Percentiles rank a stretch among this genome's conserved stretches.
These are phyloP conservation scores for Hepsetus odoe DNA, from an alignment of 2,113 vertebrate species.

Conservation along the genomic window DNA sequence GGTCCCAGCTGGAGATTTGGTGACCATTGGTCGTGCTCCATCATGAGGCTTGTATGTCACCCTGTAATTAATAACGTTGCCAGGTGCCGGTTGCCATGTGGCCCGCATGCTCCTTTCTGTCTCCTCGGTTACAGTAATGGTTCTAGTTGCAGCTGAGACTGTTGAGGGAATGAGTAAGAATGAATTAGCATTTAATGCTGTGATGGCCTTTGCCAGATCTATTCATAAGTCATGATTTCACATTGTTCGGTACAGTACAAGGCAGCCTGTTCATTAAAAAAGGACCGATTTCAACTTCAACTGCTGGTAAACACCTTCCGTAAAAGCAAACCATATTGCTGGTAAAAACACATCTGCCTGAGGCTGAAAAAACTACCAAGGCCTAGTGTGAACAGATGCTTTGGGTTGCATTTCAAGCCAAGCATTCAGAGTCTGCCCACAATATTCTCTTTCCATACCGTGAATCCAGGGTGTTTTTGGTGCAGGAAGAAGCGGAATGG, in stretches of 20 bases:
- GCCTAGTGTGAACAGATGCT: slow-evolving; percentile 56
- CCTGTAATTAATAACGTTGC: slow-evolving; percentile 89
- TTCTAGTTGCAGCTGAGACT: slow-evolving; percentile 85
- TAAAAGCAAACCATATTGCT: slow-evolving; percentile 22
- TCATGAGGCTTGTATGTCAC: slow-evolving; percentile 84
- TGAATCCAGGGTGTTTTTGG: slow-evolving; percentile 50
- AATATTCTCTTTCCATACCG: slow-evolving; percentile 58
- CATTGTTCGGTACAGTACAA: background rate
- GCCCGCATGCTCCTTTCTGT: slow-evolving; percentile 91
- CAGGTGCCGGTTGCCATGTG: slow-evolving; percentile 88
- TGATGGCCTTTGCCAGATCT: background rate
- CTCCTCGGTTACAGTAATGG: slow-evolving; percentile 86
- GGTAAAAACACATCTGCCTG: slow-evolving; percentile 50
- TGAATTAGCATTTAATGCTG: slow-evolving; percentile 25
- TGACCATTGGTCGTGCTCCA: slow-evolving; percentile 84
- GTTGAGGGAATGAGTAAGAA: slow-evolving; percentile 17
- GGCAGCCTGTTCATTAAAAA: background rate
- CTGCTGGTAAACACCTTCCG: background rate
- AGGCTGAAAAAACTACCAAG: slow-evolving; percentile 54
- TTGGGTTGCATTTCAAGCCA: slow-evolving; percentile 43
- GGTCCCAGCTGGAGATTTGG: slow-evolving; percentile 81
- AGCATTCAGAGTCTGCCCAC: slow-evolving; percentile 51
- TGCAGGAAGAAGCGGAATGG: slow-evolving; percentile 61
- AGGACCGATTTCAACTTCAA: slow-evolving; percentile 7
- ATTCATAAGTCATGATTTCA: background rate